These are phyloP conservation scores for Echiichthys vipera DNA, from an alignment of 2,797 vertebrate genomes.

Conservation along the genomic window DNA sequence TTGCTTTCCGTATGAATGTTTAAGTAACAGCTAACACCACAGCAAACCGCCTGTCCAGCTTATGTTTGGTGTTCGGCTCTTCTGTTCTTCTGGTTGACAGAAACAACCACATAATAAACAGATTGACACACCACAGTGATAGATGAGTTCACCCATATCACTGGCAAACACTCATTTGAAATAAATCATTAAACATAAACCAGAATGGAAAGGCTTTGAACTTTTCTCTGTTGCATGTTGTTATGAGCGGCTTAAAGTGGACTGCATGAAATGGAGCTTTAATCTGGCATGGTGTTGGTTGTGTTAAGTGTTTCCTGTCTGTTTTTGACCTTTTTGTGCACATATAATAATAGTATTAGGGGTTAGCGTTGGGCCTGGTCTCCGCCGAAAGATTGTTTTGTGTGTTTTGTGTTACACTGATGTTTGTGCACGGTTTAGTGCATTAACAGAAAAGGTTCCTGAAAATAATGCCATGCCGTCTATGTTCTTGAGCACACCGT, in stretches of 20 bases:
- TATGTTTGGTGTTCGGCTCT: constrained; percentile 42
- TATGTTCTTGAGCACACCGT: not conserved
- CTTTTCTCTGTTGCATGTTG: constrained; percentile 22
- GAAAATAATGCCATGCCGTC: not conserved
- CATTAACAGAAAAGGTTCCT: not conserved
- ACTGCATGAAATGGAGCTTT: constrained; percentile 43
- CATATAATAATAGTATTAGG: no score
- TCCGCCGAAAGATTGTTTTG: not conserved
- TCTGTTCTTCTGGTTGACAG: no score
- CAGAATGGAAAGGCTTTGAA: constrained; percentile 59
- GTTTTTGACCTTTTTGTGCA: not conserved
- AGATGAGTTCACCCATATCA: not conserved
- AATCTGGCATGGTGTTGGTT: not conserved
- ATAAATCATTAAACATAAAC: constrained; percentile 28
- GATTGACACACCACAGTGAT: not conserved
- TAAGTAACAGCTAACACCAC: constrained; percentile 42
- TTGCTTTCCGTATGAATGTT: constrained; percentile 67
- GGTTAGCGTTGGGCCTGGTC: not conserved
- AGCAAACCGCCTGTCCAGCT: constrained; percentile 82
- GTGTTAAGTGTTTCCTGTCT: constrained; percentile 4
- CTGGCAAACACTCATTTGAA: not conserved
- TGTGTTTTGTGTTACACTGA: not conserved
- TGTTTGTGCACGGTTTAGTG: constrained; percentile 13
- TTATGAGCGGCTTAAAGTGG: constrained; percentile 13
- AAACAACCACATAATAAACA: not conserved